Conservation (phyloP, 2,797 vertebrate species). For the Tadarida brasiliensis region DNA sequence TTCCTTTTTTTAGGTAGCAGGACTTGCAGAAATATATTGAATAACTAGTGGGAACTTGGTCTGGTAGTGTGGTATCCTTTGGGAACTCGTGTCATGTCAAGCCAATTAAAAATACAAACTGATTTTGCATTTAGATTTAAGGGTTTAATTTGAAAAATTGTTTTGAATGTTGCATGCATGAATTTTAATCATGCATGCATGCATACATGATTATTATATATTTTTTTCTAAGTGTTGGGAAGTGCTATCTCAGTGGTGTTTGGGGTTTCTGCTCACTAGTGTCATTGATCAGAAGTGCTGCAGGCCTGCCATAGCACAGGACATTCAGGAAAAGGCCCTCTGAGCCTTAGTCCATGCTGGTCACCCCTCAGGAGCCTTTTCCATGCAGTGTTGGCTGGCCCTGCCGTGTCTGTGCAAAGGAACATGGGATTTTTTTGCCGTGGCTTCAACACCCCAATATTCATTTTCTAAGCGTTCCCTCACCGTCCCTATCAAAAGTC, state of each 20-base stretch:
- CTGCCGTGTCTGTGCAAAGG: neutral
- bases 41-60: neutral
- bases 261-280: neutral
- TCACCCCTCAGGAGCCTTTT: neutral
- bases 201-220: neutral
- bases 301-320: neutral
- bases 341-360: neutral
- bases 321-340: neutral
- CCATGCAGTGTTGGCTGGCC: neutral
- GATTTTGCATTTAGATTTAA: constrained; percentile 50
- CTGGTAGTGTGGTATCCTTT: neutral
- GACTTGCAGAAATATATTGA: neutral
- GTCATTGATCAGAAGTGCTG: neutral
- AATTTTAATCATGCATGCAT: neutral
- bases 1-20: constrained; percentile 41
- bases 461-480: neutral
- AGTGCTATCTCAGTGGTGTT: neutral
- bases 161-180: neutral
- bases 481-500: neutral
- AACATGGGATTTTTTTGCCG: neutral
- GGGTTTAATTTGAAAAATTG: constrained; percentile 42
- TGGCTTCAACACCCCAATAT: neutral
- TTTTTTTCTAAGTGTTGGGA: neutral
- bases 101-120: constrained; percentile 19
- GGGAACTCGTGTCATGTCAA: constrained; percentile 25